Base-by-base conservation (phyloP, 2,113 vertebrate species). In the Eclectus roratus region DNA sequence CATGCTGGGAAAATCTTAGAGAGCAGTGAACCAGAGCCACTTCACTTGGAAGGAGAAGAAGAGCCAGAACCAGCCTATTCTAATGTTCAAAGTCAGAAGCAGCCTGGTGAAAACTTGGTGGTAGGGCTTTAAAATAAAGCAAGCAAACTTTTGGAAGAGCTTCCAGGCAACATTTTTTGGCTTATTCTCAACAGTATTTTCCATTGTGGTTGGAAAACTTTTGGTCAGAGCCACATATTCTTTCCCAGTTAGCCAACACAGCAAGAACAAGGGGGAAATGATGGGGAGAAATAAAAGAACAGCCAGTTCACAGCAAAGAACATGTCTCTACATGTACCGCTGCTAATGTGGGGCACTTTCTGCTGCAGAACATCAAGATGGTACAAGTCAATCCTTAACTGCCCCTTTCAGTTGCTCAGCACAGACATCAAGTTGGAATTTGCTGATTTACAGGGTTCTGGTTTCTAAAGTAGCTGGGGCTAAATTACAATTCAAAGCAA, bases 171-270 rank as follows among this genome's bases (percentile, higher is more conserved):
- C 55, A 81, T 84, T 72, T 91, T 87, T 91, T 93, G 89, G 77
- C 53, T 89, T 81, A 64, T 61, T 91, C 70, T 92, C 65, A 76
- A 92, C 10, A 70, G 44, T 35, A 76, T 87, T 96, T 95, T 95
- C 91, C 96, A 94, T 11, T 92, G 94, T 86, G 88, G 94, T 91
- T 92, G 94, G 94, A 92, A 97, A 96, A 72, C 19, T 50, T 81
- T 85, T 94, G 86, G 86, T 93, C 77, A 92, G 85, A 88, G 82
- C 19, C 4, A 6, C 69, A 91, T 94, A 92, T 76, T 94, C 83
- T 91, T 97, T 82, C 49, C 56, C 44, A 71, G 61, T 85, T 69
- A 93, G 66, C 46, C 83, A 91, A 84, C 4, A 66, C 52, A 79
- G 47, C 24, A 81, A 88, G 64, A 96, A 79, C 44, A 93, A 91